These are phyloP conservation scores for honey bee (Apis mellifera) DNA, from an alignment of 1,140 invertebrate genomes.

Conservation along the genomic window Amel_HAv3.1 CM009932.2:7652001-7652500, in stretches of 20 bases:
- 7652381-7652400: conserved; percentile 39
- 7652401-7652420: conserved; percentile 31
- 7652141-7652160: too few species aligned
- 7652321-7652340: conserved; percentile 3
- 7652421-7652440: conserved; percentile 26
- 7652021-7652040: neutral
- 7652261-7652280: neutral
- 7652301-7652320: conserved; percentile 1
- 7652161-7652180: neutral
- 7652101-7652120: neutral
- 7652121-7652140: conserved; percentile 12
- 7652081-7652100: neutral
- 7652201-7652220: neutral
- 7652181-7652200: neutral
- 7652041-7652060: neutral
- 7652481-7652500: conserved; percentile 2
- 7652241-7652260: neutral
- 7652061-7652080: neutral
- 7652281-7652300: conserved; percentile 2
- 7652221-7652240: neutral
- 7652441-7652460: conserved; percentile 15
- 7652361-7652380: conserved; percentile 25
- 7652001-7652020: too few species aligned
- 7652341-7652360: conserved; percentile 26
- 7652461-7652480: neutral